Evolutionary conservation across 2,797 vertebrate genomes (phyloP), one percentile per base, ranked within the genome.

Genomic region (Steatocranus sp.): DNA sequence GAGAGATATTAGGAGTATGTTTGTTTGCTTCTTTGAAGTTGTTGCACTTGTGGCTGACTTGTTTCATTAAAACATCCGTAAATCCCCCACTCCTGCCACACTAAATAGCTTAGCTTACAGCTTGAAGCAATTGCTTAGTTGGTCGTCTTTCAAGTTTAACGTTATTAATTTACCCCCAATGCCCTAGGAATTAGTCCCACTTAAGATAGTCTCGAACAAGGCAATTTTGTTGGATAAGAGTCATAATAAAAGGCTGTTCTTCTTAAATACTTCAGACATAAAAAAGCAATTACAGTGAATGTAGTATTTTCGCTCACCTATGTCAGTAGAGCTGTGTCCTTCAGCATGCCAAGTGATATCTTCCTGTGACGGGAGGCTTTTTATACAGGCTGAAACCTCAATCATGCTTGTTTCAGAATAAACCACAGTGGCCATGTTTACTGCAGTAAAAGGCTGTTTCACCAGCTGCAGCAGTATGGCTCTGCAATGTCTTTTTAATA

Each of bases 401-500:
- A 34, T 68, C 15, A 11, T 77, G 23, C 17, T 78, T 23, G 51
- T 75, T 84, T 43, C 48, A 79, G 50, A 73, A 48, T 48, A 73
- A 73, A 48, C 25, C 23, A 48, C 43, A 48, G 15, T 36, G 34
- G 63, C 30, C 4, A 3, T 76, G 58, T 70, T 63, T 23, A 30
- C 51, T 4, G 15, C 25, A 73, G 43, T n/a, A 78, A 85, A 87
- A 86, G 49, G n/a, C 75, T 56, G 49, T 78, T 76, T 79, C 53
- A 82, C 66, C 63, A 63, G 66, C 53, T 83, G 76, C 82, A 88
- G 34, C 49, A 53, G 43, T 81, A 27, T 41, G n/a, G 20, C 51
- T 79, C 43, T 82, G 77, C 90, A 88, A 89, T 91, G 86, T 78
- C 80, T 83, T 91, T 91, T 84, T 88, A 90, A 92, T 85, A 75